Percentiles rank a stretch among this genome's conserved stretches.
phyloP scores from a whole-genome alignment of 2,113 vertebrate species.

The Nestor notabilis region DNA sequence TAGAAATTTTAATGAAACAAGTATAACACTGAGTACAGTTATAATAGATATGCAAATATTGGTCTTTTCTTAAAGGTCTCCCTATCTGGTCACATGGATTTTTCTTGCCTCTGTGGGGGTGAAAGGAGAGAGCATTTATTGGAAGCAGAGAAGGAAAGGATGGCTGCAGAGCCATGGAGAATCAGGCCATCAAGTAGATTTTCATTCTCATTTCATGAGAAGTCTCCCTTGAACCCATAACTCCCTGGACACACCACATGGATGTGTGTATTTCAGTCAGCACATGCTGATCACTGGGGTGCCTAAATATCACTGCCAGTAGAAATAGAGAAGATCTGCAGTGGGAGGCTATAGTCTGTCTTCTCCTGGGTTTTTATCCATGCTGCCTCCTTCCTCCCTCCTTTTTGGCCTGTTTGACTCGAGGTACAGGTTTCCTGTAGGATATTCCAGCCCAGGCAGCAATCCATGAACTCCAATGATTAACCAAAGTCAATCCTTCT shows the following conservation, averaged over 20 bases:
- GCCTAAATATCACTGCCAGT: neutral
- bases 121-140: constrained; percentile 59
- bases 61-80: constrained; percentile 87
- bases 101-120: constrained; percentile 54
- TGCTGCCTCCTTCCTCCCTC: neutral
- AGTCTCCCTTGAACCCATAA: neutral
- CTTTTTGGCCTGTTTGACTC: neutral
- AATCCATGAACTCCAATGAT: neutral
- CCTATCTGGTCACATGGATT: constrained; percentile 74
- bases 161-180: constrained; percentile 35
- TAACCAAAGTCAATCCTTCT: neutral
- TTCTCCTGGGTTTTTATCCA: neutral
- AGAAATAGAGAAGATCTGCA: neutral
- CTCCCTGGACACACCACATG: neutral
- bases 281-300: neutral
- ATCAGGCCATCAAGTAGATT: constrained; percentile 57
- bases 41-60: constrained; percentile 88
- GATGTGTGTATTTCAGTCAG: neutral
- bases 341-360: neutral
- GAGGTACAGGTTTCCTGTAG: neutral
- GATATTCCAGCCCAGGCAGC: neutral
- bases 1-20: constrained; percentile 86
- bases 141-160: constrained; percentile 41
- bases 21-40: constrained; percentile 77
- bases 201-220: constrained; percentile 33